Percentiles rank a stretch among this genome's conserved stretches.
These are phyloP conservation scores for Platycheirus albimanus DNA, from an alignment of 2,888 invertebrate species.

Conservation along the genomic window DNA sequence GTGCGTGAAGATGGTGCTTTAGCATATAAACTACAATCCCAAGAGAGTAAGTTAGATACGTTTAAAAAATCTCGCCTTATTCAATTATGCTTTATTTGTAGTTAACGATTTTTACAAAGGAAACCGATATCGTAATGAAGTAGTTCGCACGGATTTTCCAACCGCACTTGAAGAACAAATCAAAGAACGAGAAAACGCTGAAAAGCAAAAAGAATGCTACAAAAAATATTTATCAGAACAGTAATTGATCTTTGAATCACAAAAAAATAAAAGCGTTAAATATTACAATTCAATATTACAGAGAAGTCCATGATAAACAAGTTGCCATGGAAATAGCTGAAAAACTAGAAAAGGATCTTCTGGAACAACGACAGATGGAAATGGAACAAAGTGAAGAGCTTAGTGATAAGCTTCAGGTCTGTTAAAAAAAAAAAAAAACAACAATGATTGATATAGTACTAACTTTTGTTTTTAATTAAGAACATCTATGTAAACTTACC, in stretches of 20 bases:
- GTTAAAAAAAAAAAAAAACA: background rate
- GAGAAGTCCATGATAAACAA: slow-evolving; percentile 87
- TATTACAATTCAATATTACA: slow-evolving; percentile 76
- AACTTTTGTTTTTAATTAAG: slow-evolving; percentile 68
- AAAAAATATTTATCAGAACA: slow-evolving; percentile 84
- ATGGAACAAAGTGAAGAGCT: slow-evolving; percentile 84
- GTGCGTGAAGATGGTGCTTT: slow-evolving; percentile 92
- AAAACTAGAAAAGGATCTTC: slow-evolving; percentile 85
- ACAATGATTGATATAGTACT: too few species aligned
- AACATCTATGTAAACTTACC: slow-evolving; percentile 81
- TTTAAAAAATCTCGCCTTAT: background rate
- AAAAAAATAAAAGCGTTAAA: background rate
- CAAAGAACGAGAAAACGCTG: slow-evolving; percentile 87
- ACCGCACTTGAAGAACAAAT: slow-evolving; percentile 89
- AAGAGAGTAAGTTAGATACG: slow-evolving; percentile 87
- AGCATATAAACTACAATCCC: slow-evolving; percentile 90
- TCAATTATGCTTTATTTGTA: slow-evolving; percentile 76
- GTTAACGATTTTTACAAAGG: slow-evolving; percentile 90
- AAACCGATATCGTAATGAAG: slow-evolving; percentile 89
- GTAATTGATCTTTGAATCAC: slow-evolving; percentile 84
- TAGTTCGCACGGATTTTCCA: slow-evolving; percentile 91
- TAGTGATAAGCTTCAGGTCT: slow-evolving; percentile 84
- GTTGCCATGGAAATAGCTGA: slow-evolving; percentile 88
- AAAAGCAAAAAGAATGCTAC: slow-evolving; percentile 85
- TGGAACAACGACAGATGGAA: slow-evolving; percentile 83